These are phyloP conservation scores for Patagioenas fasciata DNA, from an alignment of 2,113 vertebrate genomes.

Conservation along the genomic window DNA sequence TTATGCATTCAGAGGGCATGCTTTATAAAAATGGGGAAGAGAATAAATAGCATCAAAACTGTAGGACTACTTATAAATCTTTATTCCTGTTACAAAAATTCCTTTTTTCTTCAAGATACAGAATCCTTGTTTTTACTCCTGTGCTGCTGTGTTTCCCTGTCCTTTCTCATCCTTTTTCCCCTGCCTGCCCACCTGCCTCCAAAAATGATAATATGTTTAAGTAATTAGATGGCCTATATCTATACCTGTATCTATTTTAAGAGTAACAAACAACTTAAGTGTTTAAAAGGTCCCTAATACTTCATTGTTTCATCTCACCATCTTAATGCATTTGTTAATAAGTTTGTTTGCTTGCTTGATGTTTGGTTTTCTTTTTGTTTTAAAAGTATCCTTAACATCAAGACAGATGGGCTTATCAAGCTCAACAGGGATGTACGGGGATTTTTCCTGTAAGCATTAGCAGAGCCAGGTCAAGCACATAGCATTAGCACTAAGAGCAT, in stretches of 20 bases:
- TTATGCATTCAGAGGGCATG: neutral
- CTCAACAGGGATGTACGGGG: neutral
- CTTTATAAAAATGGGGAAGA: neutral
- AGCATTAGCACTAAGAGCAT: conserved; percentile 22
- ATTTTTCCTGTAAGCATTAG: neutral
- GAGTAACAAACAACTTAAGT: neutral
- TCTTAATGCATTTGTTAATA: neutral
- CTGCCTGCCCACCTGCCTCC: neutral
- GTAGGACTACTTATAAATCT: neutral
- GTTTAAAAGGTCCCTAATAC: neutral
- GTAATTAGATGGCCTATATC: neutral
- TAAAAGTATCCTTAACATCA: neutral
- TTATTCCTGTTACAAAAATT: neutral
- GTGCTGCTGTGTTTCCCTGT: neutral
- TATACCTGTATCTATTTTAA: neutral
- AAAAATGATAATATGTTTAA: neutral
- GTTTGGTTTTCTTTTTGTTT: neutral
- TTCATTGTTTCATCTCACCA: neutral
- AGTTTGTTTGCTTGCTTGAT: neutral
- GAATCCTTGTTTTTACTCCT: neutral
- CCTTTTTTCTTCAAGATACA: neutral
- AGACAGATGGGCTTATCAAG: neutral
- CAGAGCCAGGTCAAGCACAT: neutral
- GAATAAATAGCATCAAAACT: neutral
- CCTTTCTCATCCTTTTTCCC: neutral